Base-by-base conservation (phyloP, 2,797 vertebrate genomes). In the Lepus townsendii region DNA sequence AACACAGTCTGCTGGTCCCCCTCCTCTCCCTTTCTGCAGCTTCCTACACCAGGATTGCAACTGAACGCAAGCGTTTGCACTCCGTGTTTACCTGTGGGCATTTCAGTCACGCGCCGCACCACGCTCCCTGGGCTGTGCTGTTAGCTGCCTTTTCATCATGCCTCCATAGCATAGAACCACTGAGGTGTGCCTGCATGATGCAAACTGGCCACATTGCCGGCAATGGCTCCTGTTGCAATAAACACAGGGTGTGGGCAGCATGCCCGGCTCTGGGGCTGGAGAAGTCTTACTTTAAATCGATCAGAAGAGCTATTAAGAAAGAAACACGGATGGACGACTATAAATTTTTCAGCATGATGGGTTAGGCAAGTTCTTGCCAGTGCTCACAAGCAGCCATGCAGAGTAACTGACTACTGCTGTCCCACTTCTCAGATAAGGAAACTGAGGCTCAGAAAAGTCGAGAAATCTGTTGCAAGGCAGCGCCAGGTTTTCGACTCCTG, bases 111-210 rank as follows among this genome's bases (percentile, higher is more conserved):
- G 26, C 4, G 60, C 82, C 77, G 12, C 69, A 38, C 54, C 60
- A 7, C 50, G 84, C n/a, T 95, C 94, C 88, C 92, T 54, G 83
- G 84, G 94, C 94, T 92, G 65, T 10, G 22, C 0, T 72, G 82
- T 94, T 75, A 75, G 83, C 2, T 63, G 90, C 62, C 13, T 97
- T 97, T 97, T 97, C 96, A 97, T 97, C 97, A 97, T 96, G 92
- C 72, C 85, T 95, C 71, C 3, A 2, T 54, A 5, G 57, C 63
- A 63, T 0, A 30, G 92, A 78, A 47, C 24, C 68, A 75, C 83
- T 1, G 30, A 86, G 87, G 72, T 52, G 50, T 17, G 11, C 32
- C 86, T 80, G 93, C 90, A 97, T 97, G 96, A 97, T 97, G 96
- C 96, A 97, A 97, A 97, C 79, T 9, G 2, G 24, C 95, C 88